These are phyloP conservation scores for Cecidostiba fungosa DNA, from an alignment of 2,888 invertebrate genomes.

Conservation along the genomic window DNA sequence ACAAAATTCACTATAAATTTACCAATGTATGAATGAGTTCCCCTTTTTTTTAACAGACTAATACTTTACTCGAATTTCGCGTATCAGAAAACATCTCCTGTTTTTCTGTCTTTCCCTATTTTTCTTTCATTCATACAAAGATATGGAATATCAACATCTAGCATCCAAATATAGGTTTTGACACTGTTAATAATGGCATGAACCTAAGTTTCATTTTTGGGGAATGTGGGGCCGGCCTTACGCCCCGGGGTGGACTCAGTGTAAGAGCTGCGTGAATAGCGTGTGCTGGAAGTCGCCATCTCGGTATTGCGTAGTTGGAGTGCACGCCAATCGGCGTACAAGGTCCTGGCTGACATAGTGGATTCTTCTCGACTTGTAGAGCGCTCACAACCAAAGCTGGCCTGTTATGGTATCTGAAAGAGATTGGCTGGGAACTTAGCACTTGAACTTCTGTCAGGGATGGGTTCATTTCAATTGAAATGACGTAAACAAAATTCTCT, in stretches of 20 bases:
- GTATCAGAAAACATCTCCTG: constrained; percentile 45
- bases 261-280: constrained; percentile 86
- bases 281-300: constrained; percentile 81
- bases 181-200: constrained; percentile 69
- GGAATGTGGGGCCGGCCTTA: constrained; percentile 86
- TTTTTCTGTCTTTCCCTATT: not conserved
- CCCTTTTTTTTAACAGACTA: not conserved
- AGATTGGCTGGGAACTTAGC: constrained; percentile 57
- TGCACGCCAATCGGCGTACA: constrained; percentile 80
- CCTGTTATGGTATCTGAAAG: constrained; percentile 88
- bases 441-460: constrained; percentile 35
- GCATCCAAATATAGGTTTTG: constrained; percentile 71
- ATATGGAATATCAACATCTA: constrained; percentile 75
- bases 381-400: constrained; percentile 96
- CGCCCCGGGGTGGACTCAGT: constrained; percentile 82
- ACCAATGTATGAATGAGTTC: constrained; percentile 15
- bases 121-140: constrained; percentile 64
- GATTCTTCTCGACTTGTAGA: constrained; percentile 95
- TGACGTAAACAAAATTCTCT: not conserved
- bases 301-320: constrained; percentile 77
- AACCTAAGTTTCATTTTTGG: constrained; percentile 97
- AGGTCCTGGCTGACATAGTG: constrained; percentile 93
- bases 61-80: not conserved
- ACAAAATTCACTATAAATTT: not conserved
- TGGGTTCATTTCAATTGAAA: constrained; percentile 28